phyloP scores from a whole-genome alignment of 2,797 vertebrate genomes.

The Squalus acanthias region DNA sequence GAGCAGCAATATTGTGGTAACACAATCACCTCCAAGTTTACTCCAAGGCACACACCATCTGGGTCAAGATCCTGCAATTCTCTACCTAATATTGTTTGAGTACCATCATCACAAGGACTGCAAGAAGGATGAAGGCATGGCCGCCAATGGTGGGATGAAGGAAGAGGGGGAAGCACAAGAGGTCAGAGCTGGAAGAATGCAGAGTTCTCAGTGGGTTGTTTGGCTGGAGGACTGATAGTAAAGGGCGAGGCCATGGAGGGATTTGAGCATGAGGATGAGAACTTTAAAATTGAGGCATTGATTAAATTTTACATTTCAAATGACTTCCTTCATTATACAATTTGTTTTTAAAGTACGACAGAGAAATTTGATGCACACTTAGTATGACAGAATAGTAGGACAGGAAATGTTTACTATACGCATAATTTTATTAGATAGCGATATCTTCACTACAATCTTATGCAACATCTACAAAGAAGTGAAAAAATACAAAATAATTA shows the following conservation, averaged over 20 bases:
- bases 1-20: too few species aligned
- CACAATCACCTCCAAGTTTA: too few species aligned
- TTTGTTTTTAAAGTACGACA: too few species aligned
- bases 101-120: background rate
- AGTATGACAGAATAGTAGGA: too few species aligned
- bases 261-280: background rate
- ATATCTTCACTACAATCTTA: background rate
- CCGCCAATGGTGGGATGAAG: background rate
- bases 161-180: background rate
- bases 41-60: background rate
- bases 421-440: background rate
- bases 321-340: too few species aligned
- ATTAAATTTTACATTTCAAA: too few species aligned
- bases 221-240: too few species aligned
- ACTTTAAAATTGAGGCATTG: background rate
- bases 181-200: too few species aligned
- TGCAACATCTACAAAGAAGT: background rate
- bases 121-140: background rate
- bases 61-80: background rate
- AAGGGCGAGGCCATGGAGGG: background rate
- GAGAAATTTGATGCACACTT: too few species aligned
- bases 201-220: too few species aligned
- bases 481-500: background rate
- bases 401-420: background rate
- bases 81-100: too few species aligned